Base-by-base conservation (phyloP, 2,113 vertebrate genomes). In the Apodemus sylvaticus region DNA sequence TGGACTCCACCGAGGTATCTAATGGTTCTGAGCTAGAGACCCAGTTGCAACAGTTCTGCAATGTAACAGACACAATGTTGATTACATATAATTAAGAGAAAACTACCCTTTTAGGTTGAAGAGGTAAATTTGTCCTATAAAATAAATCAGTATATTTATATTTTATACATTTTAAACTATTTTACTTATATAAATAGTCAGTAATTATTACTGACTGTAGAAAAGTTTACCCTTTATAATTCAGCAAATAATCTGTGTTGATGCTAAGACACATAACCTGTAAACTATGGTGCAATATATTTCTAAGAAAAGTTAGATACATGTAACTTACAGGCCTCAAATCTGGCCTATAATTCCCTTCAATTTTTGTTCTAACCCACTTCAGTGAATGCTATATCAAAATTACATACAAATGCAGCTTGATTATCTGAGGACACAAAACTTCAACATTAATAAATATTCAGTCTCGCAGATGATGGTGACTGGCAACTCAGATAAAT, bases 11-110 rank as follows among this genome's bases (percentile, higher is more conserved):
- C 0, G 98, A 98, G 0, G 99, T 99, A 97, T 99, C 99, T 97
- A 99, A 94, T 1, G 99, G 99, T 96, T 99, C 99, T 0, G 99
- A 98, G 98, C 99, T 99, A 39, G 99, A 99, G 85, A 99, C 99
- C 99, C 99, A 99, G 97, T 99, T 99, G 98, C 99, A 99, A 98
- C 99, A 99, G 97, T 99, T 99, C 99, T 99, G 98, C 66, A 97
- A 98, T 87, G 82, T 34, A 62, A 98, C 7, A 98, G 34, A 96
- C 81, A 96, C 1, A 97, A 96, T 87, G 96, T 81, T 62, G 29
- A 86, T 97, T 79, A 98, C 90, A 34, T 22, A 76, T 82, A 93
- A 86, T 79, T 81, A 78, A 94, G 36, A 17, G 8, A 89, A 96
- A 89, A 94, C 64, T 26, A 96, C 93, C 93, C 36, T 81, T 91